Evolutionary conservation across 2,113 vertebrate species (phyloP).

Genomic region (Paradisaea rubra): DNA sequence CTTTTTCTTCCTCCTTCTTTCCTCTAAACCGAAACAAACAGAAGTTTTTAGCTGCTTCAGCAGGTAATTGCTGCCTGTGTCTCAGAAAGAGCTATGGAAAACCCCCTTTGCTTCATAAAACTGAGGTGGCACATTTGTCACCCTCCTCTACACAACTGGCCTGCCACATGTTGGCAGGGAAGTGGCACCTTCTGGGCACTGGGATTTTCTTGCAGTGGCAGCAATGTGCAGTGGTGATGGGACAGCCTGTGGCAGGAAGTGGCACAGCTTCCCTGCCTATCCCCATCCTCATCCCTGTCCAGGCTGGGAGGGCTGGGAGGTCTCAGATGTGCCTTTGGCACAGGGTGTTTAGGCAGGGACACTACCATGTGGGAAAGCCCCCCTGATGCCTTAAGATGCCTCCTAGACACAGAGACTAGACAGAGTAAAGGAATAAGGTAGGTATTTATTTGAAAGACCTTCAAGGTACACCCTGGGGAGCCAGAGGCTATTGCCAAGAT

Average conservation of each 20-base stretch:
- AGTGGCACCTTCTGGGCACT: background rate
- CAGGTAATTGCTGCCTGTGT: background rate
- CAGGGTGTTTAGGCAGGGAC: background rate
- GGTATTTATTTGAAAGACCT: too few relatives aligned
- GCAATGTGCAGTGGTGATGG: rapidly evolving
- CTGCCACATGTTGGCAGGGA: background rate
- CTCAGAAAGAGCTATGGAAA: background rate
- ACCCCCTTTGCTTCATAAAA: background rate
- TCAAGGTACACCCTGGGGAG: too few relatives aligned
- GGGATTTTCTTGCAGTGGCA: background rate
- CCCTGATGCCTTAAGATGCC: too few relatives aligned
- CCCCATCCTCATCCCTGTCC: background rate
- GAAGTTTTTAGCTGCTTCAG: background rate
- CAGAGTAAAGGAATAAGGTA: too few relatives aligned
- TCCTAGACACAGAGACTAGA: too few relatives aligned
- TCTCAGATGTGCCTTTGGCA: background rate
- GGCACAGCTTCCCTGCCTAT: background rate
- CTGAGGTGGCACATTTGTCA: background rate
- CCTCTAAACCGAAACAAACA: background rate
- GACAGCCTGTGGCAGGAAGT: background rate
- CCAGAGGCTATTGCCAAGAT: too few relatives aligned
- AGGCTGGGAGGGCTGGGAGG: background rate
- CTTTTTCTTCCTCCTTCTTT: background rate
- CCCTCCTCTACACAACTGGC: rapidly evolving
- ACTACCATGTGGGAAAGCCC: background rate